A percentile compares a stretch with the other conserved stretches of the same genome.
Evolutionary conservation across 2,113 vertebrate species (phyloP).

Genomic region (Nasalis larvatus): DNA sequence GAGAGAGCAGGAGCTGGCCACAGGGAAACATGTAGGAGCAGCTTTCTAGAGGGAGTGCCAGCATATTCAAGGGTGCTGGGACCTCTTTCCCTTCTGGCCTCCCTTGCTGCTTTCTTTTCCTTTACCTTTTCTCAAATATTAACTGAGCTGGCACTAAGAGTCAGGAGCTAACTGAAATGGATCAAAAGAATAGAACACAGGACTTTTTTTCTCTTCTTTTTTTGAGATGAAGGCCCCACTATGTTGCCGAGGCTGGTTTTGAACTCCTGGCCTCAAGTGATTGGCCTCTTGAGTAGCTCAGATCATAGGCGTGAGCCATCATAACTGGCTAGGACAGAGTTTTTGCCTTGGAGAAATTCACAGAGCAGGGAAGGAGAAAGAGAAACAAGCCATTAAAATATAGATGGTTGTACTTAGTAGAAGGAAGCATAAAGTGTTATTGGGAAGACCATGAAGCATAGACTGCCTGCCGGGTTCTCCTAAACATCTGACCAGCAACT

Average conservation of each 20-base stretch:
- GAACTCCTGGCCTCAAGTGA: background rate
- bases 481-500: background rate
- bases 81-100: fast-evolving
- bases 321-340: background rate
- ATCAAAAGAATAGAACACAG: background rate
- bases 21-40: background rate
- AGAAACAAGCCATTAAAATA: background rate
- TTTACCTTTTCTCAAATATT: background rate
- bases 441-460: background rate
- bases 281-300: background rate
- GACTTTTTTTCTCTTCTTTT: background rate
- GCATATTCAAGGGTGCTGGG: background rate
- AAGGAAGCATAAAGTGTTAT: background rate
- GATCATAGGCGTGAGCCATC: background rate
- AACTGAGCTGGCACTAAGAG: background rate
- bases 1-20: background rate
- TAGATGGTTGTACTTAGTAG: background rate
- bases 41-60: background rate
- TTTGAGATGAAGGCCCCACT: background rate
- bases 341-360: background rate
- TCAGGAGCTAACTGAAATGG: background rate
- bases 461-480: background rate
- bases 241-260: background rate
- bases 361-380: background rate
- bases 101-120: background rate